Percentiles rank a stretch among this genome's conserved stretches.
Conservation (phyloP, 2,797 vertebrate genomes). For the Neomorphus geoffroyi region DNA sequence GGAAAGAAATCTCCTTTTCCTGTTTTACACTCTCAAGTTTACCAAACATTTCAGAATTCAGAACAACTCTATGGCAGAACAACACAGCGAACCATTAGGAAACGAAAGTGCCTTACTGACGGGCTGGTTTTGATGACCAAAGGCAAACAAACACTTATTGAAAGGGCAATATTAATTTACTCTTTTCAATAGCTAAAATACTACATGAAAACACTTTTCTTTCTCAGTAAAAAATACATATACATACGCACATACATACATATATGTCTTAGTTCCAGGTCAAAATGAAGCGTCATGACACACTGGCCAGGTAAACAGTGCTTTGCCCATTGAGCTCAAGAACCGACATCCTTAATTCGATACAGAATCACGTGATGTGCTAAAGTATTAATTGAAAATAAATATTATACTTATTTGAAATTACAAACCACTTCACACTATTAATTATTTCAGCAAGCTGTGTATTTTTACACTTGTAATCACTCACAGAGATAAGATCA, state of each 20-base stretch:
- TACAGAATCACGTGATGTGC: not conserved
- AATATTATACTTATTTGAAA: conserved; percentile 49
- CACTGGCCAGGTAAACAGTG: not conserved
- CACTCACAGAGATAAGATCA: conserved; percentile 21
- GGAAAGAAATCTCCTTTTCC: too few relatives aligned
- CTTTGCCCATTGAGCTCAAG: not conserved
- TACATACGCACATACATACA: not conserved
- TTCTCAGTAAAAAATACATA: too few relatives aligned
- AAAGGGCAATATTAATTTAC: too few relatives aligned
- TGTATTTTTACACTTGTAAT: conserved; percentile 51
- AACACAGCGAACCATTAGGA: too few relatives aligned
- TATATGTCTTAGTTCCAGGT: not conserved
- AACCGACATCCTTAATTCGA: not conserved
- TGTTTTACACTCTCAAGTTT: too few relatives aligned
- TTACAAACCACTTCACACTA: conserved; percentile 56
- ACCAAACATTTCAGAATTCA: too few relatives aligned
- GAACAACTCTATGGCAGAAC: too few relatives aligned
- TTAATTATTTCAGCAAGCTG: conserved; percentile 50
- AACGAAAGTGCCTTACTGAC: too few relatives aligned
- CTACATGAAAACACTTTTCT: too few relatives aligned
- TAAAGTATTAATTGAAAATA: conserved; percentile 45
- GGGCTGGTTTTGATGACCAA: too few relatives aligned
- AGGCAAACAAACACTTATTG: too few relatives aligned
- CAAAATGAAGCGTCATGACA: not conserved
- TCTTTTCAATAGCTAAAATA: too few relatives aligned